Base-by-base conservation (phyloP, 1,140 invertebrate genomes). In the Choristoneura fumiferana region DNA sequence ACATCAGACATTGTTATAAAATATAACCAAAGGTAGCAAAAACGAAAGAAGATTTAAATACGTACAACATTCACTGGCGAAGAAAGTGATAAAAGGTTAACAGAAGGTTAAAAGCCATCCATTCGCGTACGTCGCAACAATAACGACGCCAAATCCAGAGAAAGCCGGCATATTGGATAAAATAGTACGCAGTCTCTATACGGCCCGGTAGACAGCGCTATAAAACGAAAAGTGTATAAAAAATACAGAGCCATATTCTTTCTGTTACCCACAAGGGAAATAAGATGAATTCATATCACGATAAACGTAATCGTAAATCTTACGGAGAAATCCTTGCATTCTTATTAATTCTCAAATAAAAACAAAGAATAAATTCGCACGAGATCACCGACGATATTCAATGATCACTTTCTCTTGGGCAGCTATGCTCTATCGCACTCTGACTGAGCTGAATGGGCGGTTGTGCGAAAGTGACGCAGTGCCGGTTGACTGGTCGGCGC, bases 281-380 rank as follows among this genome's bases (percentile, higher is more conserved):
- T 49, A 49, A 49, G 17, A 40, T 15, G 40, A 49, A 49, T 49
- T 49, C 43, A 49, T 49, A 49, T 49, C 43, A 49, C 43, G 40
- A 45, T 45, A 33, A 49, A 49, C 2, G 43, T 49, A 33, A 49
- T 49, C 43, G 22, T 49, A 49, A 49, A 49, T 49, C 43, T 49
- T 49, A 29, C 10, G 43, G 43, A 22, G 43, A 49, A 49, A 49
- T 49, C 43, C 43, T 29, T 49, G n/a, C 2, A 29, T 49, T 45
- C 8, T 4, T 45, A 45, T 45, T 45, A 15, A 45, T 12, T 22
- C 9, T 49, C 18, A 18, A 49, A 49, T 49, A 49, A 49, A 49
- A 49, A 45, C 40, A 33, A 49, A 33, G 43, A 49, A 29, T 49
- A 22, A 49, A 49, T 49, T 49, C 43, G 43, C 17, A 49, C 43